Evolutionary conservation across 35 echinoderm and acorn worm genomes (phyloP).

Genomic region (Chiridota heheva): DNA sequence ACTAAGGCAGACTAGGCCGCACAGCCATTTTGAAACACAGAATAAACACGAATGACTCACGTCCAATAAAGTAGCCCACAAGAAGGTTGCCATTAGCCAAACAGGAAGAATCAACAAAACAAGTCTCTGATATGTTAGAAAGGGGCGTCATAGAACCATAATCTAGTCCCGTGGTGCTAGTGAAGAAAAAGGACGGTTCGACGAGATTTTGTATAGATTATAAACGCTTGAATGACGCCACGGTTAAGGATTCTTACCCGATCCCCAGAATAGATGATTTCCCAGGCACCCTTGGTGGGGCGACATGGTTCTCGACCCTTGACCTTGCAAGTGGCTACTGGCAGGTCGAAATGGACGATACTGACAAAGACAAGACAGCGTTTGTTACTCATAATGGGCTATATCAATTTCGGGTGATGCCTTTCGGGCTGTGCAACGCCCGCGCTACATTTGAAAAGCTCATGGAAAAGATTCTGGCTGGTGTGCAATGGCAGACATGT

Average conservation of each 20-base stretch:
- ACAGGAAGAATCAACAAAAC: no score
- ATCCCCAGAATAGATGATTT: slow-evolving; percentile 52
- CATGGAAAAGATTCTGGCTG: slow-evolving; percentile 20
- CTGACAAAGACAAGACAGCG: slow-evolving; percentile 13
- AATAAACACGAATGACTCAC: background rate
- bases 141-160: background rate
- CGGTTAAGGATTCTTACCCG: slow-evolving; percentile 38
- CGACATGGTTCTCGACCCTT: slow-evolving; percentile 43
- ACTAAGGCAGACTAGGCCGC: slow-evolving; percentile 7
- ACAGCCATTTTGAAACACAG: slow-evolving; percentile 25
- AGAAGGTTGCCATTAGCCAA: slow-evolving; percentile 20
- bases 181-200: slow-evolving; percentile 28
- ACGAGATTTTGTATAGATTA: slow-evolving; percentile 42
- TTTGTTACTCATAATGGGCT: slow-evolving; percentile 1
- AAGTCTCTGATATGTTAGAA: no score
- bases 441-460: slow-evolving; percentile 28
- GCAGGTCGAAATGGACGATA: slow-evolving; percentile 20
- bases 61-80: slow-evolving; percentile 32
- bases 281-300: slow-evolving; percentile 7
- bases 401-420: slow-evolving; percentile 25
- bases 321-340: slow-evolving; percentile 34
- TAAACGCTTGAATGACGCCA: slow-evolving; percentile 17
- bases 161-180: background rate
- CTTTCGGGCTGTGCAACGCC: slow-evolving; percentile 23
- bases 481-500: slow-evolving; percentile 15